Percentiles rank a stretch among this genome's conserved stretches.
These are phyloP conservation scores for Mormyrus proboscirostris DNA, from an alignment of 2,797 vertebrate genomes.

Conservation along the genomic window DNA sequence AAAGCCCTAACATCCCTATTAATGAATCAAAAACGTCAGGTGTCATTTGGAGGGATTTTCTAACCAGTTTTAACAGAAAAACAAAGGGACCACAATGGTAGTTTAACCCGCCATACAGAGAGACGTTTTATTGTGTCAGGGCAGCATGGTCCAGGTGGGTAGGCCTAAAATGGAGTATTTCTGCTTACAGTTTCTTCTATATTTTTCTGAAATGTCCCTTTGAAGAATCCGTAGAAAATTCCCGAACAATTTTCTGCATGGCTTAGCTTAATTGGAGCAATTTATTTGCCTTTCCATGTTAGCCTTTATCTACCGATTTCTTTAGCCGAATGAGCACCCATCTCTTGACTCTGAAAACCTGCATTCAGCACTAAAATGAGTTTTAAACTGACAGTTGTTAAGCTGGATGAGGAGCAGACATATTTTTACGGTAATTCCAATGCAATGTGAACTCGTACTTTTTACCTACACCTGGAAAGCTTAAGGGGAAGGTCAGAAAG, in stretches of 20 bases:
- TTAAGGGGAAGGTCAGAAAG: not conserved
- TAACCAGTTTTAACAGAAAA: not conserved
- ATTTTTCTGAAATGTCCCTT: not conserved
- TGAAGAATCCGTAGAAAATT: constrained; percentile 9
- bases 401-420: not conserved
- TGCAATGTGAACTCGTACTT: not conserved
- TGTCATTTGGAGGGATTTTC: not conserved
- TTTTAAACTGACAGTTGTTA: constrained; percentile 16
- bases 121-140: not conserved
- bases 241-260: constrained; percentile 21
- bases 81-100: not conserved
- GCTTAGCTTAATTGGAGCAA: constrained; percentile 9
- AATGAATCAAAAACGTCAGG: not conserved
- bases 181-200: not conserved
- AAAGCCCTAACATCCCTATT: not conserved
- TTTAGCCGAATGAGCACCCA: constrained; percentile 6
- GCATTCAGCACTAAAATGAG: constrained; percentile 11
- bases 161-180: not conserved
- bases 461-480: not conserved
- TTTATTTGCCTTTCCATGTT: not conserved
- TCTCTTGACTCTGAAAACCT: not conserved
- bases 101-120: not conserved
- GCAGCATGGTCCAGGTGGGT: not conserved
- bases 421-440: not conserved
- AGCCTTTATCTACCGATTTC: constrained; percentile 7